A percentile compares a stretch with the other conserved stretches of the same genome.
phyloP scores from a whole-genome alignment of 2,888 invertebrate species.

The Ophion ventricosus region DNA sequence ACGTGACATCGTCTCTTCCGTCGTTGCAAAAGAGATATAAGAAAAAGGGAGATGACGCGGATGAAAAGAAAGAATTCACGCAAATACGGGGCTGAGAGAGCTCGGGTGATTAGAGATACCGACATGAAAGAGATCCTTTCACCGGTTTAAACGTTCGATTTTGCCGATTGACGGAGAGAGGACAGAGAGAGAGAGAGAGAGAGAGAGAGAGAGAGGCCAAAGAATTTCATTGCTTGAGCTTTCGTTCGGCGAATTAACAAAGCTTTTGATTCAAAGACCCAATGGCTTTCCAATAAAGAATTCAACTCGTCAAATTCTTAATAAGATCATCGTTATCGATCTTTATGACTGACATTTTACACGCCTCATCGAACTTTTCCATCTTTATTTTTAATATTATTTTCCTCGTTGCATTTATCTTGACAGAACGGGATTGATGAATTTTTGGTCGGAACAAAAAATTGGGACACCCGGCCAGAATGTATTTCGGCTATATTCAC shows the following conservation, averaged over 20 bases:
- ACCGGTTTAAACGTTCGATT: slow-evolving; percentile 55
- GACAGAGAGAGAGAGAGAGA: background rate
- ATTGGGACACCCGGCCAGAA: no score
- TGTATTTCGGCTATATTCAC: no score
- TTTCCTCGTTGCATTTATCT: background rate
- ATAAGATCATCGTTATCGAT: slow-evolving; percentile 28
- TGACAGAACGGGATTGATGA: background rate
- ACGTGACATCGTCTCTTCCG: slow-evolving; percentile 52
- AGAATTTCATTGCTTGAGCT: slow-evolving; percentile 19
- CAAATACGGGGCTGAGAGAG: slow-evolving; percentile 3
- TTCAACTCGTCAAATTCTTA: slow-evolving; percentile 15
- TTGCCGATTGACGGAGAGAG: slow-evolving; percentile 14
- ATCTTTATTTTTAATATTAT: background rate
- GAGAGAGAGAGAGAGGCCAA: slow-evolving; percentile 23
- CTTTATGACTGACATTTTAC: background rate
- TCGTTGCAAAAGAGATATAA: background rate
- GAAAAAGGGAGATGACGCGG: slow-evolving; percentile 9
- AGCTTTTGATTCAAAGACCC: slow-evolving; percentile 21
- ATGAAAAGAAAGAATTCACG: slow-evolving; percentile 37
- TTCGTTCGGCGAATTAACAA: slow-evolving; percentile 12
- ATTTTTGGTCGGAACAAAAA: background rate
- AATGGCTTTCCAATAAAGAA: slow-evolving; percentile 18
- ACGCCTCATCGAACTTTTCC: background rate
- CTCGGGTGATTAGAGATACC: slow-evolving; percentile 49
- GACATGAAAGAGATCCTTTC: slow-evolving; percentile 48